These are phyloP conservation scores for Hesperia comma DNA, from an alignment of 2,888 invertebrate species.

Conservation along the genomic window DNA sequence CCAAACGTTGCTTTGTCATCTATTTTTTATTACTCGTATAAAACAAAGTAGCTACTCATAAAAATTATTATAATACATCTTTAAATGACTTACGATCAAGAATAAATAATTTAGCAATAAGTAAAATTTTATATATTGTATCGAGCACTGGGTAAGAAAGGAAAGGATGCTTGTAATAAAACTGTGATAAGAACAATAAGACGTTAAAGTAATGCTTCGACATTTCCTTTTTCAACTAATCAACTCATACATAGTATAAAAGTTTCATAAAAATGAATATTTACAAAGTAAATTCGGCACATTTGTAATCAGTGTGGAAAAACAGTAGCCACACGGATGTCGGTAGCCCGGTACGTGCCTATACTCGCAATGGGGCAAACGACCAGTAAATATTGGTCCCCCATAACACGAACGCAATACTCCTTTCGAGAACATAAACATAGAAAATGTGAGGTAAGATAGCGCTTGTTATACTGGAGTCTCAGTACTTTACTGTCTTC, in stretches of 20 bases:
- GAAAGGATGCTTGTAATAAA: constrained; percentile 2
- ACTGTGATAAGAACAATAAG: constrained; percentile 15
- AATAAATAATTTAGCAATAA: no score
- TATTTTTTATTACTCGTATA: no score
- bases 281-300: constrained; percentile 26
- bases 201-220: constrained; percentile 14
- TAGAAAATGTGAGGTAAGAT: constrained; percentile 25
- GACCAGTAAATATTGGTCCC: constrained; percentile 52
- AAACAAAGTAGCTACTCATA: no score
- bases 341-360: constrained; percentile 64
- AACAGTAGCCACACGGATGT: constrained; percentile 74
- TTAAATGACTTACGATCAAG: no score
- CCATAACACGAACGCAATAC: constrained; percentile 31
- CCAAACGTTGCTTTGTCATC: no score
- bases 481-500: constrained; percentile 60
- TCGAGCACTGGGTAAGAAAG: background rate
- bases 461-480: constrained; percentile 38
- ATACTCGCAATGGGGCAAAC: constrained; percentile 58
- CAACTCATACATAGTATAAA: constrained; percentile 15
- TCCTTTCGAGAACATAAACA: constrained; percentile 23
- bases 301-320: constrained; percentile 71
- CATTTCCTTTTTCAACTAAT: constrained; percentile 24
- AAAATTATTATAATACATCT: no score
- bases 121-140: background rate
- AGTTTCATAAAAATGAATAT: constrained; percentile 27